Percentiles rank a stretch among this genome's conserved stretches.
Conservation (phyloP, 2,113 vertebrate genomes). For the Sterrhoptilus dennistouni region DNA sequence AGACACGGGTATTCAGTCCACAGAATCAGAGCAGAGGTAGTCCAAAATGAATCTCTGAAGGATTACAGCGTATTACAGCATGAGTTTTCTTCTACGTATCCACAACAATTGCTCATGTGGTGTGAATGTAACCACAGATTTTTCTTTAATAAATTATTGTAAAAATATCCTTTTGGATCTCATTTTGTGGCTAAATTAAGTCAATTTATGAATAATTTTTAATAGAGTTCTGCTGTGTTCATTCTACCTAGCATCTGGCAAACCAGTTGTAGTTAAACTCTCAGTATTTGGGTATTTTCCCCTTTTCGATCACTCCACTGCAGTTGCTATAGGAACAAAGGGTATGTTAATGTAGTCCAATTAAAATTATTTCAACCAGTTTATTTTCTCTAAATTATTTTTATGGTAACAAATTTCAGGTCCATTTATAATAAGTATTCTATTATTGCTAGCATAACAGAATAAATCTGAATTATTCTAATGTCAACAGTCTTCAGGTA, state of each 20-base stretch:
- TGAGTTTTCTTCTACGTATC: not conserved
- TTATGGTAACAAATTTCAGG: not conserved
- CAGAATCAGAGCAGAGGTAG: not conserved
- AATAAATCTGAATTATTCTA: not conserved
- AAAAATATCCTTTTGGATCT: not conserved
- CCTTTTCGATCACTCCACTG: not conserved
- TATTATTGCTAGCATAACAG: not conserved
- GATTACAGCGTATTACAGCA: not conserved
- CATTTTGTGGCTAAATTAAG: not conserved
- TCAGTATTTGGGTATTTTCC: not conserved
- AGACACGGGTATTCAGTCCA: not conserved
- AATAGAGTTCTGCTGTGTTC: not conserved
- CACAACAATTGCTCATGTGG: not conserved
- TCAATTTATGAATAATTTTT: not conserved
- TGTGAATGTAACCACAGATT: not conserved
- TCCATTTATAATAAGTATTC: not conserved
- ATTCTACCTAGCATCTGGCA: not conserved
- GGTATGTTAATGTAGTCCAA: not conserved
- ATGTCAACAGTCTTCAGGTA: not conserved
- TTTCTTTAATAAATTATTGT: not conserved
- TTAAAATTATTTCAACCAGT: not conserved
- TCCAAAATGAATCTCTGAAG: not conserved
- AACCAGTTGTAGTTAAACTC: not conserved
- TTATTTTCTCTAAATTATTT: not conserved
- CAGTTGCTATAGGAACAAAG: not conserved